Percentiles rank a stretch among this genome's conserved stretches.
These are phyloP conservation scores for Calyptomena viridis DNA, from an alignment of 2,113 vertebrate species.

Conservation along the genomic window DNA sequence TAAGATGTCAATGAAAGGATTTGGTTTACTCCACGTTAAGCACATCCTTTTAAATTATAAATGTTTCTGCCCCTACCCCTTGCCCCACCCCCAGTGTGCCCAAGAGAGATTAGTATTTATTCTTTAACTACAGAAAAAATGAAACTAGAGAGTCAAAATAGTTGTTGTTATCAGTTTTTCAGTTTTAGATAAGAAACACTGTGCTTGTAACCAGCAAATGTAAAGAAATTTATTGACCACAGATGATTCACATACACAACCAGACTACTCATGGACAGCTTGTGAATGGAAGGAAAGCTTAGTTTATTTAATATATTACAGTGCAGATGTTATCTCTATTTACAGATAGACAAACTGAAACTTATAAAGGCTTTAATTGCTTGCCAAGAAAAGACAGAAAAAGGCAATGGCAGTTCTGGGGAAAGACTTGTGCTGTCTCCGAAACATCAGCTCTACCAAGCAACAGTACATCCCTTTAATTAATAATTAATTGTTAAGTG, in stretches of 20 bases:
- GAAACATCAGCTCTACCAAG: neutral
- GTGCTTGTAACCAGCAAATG: neutral
- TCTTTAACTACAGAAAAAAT: neutral
- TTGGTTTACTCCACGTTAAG: neutral
- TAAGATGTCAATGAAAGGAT: neutral
- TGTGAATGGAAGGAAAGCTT: neutral
- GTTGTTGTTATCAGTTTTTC: neutral
- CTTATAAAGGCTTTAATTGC: neutral
- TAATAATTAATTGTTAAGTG: neutral
- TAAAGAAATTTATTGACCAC: neutral
- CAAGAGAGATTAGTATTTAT: neutral
- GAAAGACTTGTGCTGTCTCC: neutral
- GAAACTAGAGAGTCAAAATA: neutral
- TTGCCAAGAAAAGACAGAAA: neutral
- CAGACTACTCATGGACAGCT: neutral
- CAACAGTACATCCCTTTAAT: neutral
- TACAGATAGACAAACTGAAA: neutral
- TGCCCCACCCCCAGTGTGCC: fast-evolving
- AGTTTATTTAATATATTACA: neutral
- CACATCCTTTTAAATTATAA: neutral
- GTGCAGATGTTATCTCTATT: neutral
- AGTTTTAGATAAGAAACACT: neutral
- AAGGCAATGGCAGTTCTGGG: neutral
- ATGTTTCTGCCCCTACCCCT: neutral
- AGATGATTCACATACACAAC: neutral